A percentile compares a stretch with the other conserved stretches of the same genome.
phyloP scores from a whole-genome alignment of 2,888 invertebrate species.

The Argyra leucocephala region DNA sequence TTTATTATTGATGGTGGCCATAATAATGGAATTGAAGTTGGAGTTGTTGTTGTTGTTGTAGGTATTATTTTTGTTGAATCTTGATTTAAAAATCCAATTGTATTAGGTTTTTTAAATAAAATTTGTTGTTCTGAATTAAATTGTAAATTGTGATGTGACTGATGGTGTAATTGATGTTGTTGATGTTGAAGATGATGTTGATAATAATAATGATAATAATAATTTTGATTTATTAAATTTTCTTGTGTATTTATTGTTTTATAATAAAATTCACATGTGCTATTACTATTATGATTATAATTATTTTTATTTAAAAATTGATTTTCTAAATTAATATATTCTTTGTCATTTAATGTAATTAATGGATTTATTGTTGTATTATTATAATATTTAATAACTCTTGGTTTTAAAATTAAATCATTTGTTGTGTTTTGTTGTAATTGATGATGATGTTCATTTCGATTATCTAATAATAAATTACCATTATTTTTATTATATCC shows the following conservation, averaged over 20 bases:
- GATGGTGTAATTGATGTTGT: background rate
- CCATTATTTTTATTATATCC: constrained; percentile 4
- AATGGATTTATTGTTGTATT: background rate
- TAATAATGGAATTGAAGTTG: background rate
- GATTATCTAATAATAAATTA: background rate
- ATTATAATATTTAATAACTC: background rate
- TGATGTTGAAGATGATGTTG: background rate
- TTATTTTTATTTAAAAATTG: too few species aligned
- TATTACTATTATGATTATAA: background rate
- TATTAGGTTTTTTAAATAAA: background rate
- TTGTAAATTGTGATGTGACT: background rate
- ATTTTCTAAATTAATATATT: too few species aligned
- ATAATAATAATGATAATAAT: constrained; percentile 5
- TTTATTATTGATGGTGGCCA: background rate
- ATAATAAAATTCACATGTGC: background rate
- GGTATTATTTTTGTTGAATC: background rate
- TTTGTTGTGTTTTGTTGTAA: background rate
- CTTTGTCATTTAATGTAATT: background rate
- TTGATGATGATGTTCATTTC: background rate
- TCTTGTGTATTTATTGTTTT: background rate
- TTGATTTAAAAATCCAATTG: background rate
- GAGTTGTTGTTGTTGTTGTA: background rate
- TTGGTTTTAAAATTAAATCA: background rate
- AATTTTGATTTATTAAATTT: constrained; percentile 1
- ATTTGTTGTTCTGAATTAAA: background rate